phyloP scores from a whole-genome alignment of 2,113 vertebrate species.

The Neopipo cinnamomea region DNA sequence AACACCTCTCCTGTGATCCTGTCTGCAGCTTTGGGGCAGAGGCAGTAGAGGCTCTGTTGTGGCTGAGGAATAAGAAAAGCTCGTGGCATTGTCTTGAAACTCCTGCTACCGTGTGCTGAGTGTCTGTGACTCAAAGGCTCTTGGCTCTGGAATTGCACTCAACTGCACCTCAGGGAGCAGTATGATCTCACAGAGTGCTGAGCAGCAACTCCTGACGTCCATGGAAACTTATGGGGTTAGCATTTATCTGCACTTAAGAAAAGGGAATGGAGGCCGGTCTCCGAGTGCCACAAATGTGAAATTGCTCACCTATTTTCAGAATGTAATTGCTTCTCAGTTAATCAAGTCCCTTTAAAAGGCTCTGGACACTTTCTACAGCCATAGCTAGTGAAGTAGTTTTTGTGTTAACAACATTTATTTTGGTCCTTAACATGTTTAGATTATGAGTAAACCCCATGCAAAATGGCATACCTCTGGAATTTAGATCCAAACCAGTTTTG shows the following conservation, averaged over 20 bases:
- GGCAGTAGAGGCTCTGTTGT: neutral
- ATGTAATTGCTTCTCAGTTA: neutral
- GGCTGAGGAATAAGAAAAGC: neutral
- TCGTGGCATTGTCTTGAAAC: neutral
- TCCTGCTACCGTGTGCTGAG: neutral
- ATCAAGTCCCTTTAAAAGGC: neutral
- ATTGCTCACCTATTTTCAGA: neutral
- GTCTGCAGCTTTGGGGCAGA: neutral
- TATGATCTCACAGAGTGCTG: neutral
- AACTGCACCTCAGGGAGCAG: neutral
- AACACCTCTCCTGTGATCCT: neutral
- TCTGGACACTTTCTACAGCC: neutral
- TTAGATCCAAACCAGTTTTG: neutral
- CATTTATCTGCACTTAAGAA: neutral
- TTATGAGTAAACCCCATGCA: neutral
- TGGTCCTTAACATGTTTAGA: neutral
- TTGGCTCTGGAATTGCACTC: neutral
- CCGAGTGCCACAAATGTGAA: neutral
- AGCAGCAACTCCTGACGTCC: neutral
- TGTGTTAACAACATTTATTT: neutral
- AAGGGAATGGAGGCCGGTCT: accelerated
- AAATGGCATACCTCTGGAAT: neutral
- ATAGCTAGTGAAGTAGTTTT: neutral
- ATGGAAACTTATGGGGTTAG: neutral
- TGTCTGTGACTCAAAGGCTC: conserved; percentile 6